phyloP scores from a whole-genome alignment of 2,113 vertebrate genomes.

The Machaerirhynchus nigripectus region DNA sequence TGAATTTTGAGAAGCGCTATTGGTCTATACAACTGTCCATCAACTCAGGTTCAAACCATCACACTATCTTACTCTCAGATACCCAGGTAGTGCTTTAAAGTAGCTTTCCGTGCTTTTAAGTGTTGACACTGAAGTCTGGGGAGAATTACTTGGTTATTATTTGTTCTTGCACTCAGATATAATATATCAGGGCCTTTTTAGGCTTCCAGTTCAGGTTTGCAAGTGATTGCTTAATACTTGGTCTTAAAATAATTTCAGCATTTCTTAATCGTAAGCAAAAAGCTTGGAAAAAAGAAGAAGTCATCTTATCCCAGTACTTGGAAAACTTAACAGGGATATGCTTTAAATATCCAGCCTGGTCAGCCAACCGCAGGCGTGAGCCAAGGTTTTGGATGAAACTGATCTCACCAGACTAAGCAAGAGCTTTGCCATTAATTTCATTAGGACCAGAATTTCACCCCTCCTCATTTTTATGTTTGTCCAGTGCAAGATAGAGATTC shows the following conservation, averaged over 20 bases:
- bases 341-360: not conserved
- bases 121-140: not conserved
- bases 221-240: not conserved
- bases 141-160: not conserved
- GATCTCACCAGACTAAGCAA: not conserved
- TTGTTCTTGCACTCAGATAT: not conserved
- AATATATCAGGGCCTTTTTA: not conserved
- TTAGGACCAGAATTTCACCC: constrained; percentile 5
- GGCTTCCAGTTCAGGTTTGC: not conserved
- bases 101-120: not conserved
- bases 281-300: not conserved
- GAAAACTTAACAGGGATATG: not conserved
- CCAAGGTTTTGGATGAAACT: not conserved
- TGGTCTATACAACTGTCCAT: no score
- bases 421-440: not conserved
- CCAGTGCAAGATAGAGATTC: not conserved
- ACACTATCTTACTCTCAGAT: not conserved
- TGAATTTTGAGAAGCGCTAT: no score
- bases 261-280: not conserved
- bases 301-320: not conserved
- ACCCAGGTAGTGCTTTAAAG: not conserved
- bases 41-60: no score
- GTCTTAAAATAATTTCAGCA: not conserved
- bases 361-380: not conserved
- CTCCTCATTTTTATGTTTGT: not conserved